Evolutionary conservation across 23 tunicate species (phyloP), one percentile per base, ranked within the genome.

Genomic region (Ascidia mentula): DNA sequence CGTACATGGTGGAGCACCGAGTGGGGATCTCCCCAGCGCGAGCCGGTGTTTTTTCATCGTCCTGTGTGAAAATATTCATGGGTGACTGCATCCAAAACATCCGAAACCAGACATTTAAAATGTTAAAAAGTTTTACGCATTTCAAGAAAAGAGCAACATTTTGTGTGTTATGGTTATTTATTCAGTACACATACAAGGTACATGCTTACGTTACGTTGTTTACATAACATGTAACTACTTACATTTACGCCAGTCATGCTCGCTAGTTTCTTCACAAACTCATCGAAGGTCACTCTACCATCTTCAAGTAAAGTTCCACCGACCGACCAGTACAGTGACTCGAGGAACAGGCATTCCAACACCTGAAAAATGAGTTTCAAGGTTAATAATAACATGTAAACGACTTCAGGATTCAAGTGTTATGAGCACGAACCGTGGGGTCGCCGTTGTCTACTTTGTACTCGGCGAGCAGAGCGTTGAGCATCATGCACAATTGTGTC

Each of bases 281-380:
- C 90, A 79, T 96, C 96, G 61, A 96, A 91, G 0, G 38, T 59
- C 5, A 69, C 86, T 38, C 90, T 53, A 7, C 82, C 86, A 12
- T 89, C 90, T 80, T 96, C 99, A 45, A 96, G 24, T 40, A 96
- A 81, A 8, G 95, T 85, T 40, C 96, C 99, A 39, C 99, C 99
- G 38, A 96, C 85, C 31, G 99, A 96, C 99, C 99, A 96, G 65
- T 91, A 91, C 87, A 96, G 69, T 4, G 91, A 87, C 46, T 96
- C 99, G 34, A 96, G 34, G 80, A 91, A 96, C 34, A 96, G 18
- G 37, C 91, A 86, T 78, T 96, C 99, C 76, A 96, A 42, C 34
- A 91, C 94, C 94, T 91, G 34, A 2, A 38, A 13, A 77, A 40
- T 45, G 53, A 12, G 15, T 42, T 42, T 42, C 15, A 15, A 42